Base-by-base conservation (phyloP, 1,140 invertebrate genomes). In the Physella acuta region DNA sequence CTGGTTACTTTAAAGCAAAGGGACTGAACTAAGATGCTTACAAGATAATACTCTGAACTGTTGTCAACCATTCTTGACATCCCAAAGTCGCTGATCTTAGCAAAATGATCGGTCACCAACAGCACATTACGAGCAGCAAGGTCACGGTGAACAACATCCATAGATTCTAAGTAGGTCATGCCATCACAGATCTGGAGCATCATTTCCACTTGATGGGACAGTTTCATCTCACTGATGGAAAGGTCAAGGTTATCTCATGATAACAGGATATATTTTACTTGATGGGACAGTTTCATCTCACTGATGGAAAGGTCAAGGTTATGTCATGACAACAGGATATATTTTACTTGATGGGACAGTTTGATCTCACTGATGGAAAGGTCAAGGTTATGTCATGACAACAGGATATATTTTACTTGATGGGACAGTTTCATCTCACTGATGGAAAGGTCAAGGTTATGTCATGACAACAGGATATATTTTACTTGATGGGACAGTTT, bases 91-190 rank as follows among this genome's bases (percentile, higher is more conserved):
- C 93, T 94, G 58, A 97, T 96, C 88, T 97, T 97, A 0, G 84
- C 85, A 73, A 84, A 80, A 79, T 94, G 91, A 34, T 90, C 86
- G 52, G 90, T 89, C 28, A 93, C 90, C 0, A 98, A 82, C 0
- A 98, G 86, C 2, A 98, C 93, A 87, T 98, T 98, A 69, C 95
- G 87, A 74, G 94, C 95, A 2, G 94, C 94, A 11, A 97, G 84
- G 87, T 97, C 94, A 72, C 95, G 88, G 83, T 98, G 95, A 28
- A 86, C 85, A 77, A 86, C 85, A 70, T 92, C 89, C 73, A 92
- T 88, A 52, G 89, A 86, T 85, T 96, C 93, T 68, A 97, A 86
- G 86, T 96, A 97, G 62, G 90, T 88, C 94, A 97, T 97, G 36
- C 95, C 92, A 89, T 79, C 55, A 86, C 85, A 74, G 30, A 86